Percentiles rank a stretch among this genome's conserved stretches.
These are phyloP conservation scores for Malurus cyaneus DNA, from an alignment of 2,113 vertebrate species.

Conservation along the genomic window DNA sequence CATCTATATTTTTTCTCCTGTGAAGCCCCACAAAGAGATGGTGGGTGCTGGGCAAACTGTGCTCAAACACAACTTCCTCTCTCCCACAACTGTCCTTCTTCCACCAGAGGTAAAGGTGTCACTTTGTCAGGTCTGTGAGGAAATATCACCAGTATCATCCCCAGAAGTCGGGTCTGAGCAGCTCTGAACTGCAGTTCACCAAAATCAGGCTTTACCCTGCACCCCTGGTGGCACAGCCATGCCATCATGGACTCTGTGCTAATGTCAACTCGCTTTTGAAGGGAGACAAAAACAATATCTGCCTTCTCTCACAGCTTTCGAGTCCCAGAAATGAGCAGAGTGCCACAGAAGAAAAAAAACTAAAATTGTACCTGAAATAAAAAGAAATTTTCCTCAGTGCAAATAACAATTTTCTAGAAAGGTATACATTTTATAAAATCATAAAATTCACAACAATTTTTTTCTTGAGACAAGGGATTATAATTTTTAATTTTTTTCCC, in stretches of 20 bases:
- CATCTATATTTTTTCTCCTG: background rate
- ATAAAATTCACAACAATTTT: background rate
- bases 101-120: too few species aligned
- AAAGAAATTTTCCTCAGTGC: background rate
- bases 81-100: fast-evolving
- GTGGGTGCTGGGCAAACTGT: fast-evolving
- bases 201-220: background rate
- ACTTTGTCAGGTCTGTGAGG: background rate
- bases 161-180: background rate
- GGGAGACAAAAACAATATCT: background rate
- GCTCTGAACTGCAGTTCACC: background rate
- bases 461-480: background rate
- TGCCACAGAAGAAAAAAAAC: background rate
- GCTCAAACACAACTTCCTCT: background rate
- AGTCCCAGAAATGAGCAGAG: background rate
- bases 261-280: background rate
- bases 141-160: background rate
- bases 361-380: background rate
- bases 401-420: background rate
- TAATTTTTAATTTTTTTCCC: background rate
- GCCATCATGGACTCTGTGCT: background rate
- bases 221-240: background rate
- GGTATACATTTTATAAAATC: background rate
- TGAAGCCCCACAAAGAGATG: fast-evolving
- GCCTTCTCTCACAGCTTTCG: background rate